phyloP scores from a whole-genome alignment of 2,888 invertebrate species.

The Coronaproctus castanopsis region DNA sequence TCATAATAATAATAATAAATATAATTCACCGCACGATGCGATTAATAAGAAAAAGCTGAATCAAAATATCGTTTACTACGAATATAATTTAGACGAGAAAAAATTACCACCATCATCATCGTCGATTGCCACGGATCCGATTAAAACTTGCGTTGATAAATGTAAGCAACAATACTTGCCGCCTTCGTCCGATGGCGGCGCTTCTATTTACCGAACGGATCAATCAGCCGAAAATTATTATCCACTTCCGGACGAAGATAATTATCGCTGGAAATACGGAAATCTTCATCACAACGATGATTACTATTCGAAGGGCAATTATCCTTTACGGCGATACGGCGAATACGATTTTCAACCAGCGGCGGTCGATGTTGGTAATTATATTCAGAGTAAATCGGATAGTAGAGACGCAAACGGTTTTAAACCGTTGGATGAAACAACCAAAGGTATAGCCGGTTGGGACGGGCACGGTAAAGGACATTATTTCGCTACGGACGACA shows the following conservation, averaged over 20 bases:
- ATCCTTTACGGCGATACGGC: neutral
- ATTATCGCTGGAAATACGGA: neutral
- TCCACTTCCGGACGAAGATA: neutral
- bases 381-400: neutral
- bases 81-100: neutral
- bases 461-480: slow-evolving; percentile 10
- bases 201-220: neutral
- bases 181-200: neutral
- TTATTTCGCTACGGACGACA: slow-evolving; percentile 1
- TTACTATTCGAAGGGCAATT: neutral
- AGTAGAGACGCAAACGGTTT: neutral
- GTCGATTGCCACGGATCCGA: neutral
- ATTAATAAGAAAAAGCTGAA: neutral
- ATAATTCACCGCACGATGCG: neutral
- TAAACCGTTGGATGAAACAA: slow-evolving; percentile 11
- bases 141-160: neutral
- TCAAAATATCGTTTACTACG: neutral
- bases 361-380: neutral
- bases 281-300: neutral
- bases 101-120: neutral
- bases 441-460: slow-evolving; percentile 9
- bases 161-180: neutral
- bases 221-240: neutral
- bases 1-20: neutral
- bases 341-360: neutral